Evolutionary conservation across 2,113 vertebrate genomes (phyloP), one percentile per base, ranked within the genome.

Genomic region (Ciconia maguari): DNA sequence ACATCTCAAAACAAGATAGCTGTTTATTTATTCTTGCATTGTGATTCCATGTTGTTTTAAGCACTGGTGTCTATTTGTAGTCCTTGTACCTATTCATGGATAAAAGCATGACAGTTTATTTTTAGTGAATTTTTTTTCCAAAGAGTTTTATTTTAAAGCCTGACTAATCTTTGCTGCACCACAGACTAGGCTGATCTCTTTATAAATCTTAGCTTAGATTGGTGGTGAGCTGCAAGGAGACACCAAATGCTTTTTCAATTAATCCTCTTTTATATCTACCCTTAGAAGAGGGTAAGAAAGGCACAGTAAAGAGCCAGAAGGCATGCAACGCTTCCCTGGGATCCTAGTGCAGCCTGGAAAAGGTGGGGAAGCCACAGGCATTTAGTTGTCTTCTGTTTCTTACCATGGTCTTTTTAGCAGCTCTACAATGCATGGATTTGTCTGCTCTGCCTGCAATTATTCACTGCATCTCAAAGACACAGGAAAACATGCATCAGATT

Each of bases 61-160:
- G 64, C 81, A 81, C 76, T 80, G 66, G 89, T 92, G 89, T 97
- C 97, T 90, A 76, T 91, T 91, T 66, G 25, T 54, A 81, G 76
- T 94, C 91, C 94, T 91, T 90, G 54, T 44, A 80, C 46, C 93
- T 97, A 96, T 93, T 96, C 54, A 81, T 9, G 41, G 96, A 85
- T 55, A 93, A 97, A 94, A 94, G 83, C 41, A 64, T 7, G 81
- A 91, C 26, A 64, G 93, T 94, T 94, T 98, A 98, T 92, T 98
- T 97, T 97, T 97, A 97, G 96, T 91, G 72, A 96, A 97, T 82
- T 95, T 96, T 93, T 38, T 84, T 88, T 71, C 86, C 94, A 93
- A 94, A 91, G 78, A 95, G 95, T 98, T 98, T 98, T 97, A 97
- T 97, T 97, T 98, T 98, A 97, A 98, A 97, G 96, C 94, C 89